Evolutionary conservation across 2,113 vertebrate genomes (phyloP), one percentile per base, ranked within the genome.

Genomic region (Coptodon bakossiorum): DNA sequence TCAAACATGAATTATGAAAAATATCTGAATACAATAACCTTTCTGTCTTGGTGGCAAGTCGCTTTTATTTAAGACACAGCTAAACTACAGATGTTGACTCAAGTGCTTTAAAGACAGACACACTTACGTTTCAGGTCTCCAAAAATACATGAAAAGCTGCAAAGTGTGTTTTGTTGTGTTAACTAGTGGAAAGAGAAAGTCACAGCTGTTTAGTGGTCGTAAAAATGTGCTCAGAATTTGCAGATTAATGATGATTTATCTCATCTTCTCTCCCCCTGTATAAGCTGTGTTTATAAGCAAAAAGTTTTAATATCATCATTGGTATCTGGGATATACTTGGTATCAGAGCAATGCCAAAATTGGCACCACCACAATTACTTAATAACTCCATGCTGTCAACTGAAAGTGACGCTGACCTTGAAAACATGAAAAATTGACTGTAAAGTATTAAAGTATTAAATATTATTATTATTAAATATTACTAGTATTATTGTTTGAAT

Each of bases 91-190:
- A 56, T 56, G 52, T 12, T 54, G 4, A 52, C 7, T 52, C 48
- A 52, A 52, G 10, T 24, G 22, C 11, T 56, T 56, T 7, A 24
- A 13, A 24, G 22, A 27, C 57, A 17, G 14, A 61, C 8, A 10
- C 27, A 31, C 0, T 61, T 61, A 61, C 0, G 1, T 9, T 61
- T 6, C 27, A 61, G 57, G 27, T 31, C 27, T 61, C 27, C 27
- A 61, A 61, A 61, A 31, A 61, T 61, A 61, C 57, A 61, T 6
- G 27, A 61, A 29, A 59, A 59, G 56, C 7, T 31, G 56, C 13
- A 61, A 31, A 31, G 5, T 61, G 57, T 1, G 27, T 31, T 17
- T 17, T 17, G 27, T 17, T 61, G 57, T 61, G 57, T 10, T 61
- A 31, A 31, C 27, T 61, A 53, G 14, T 59, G 14, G 56, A 59